Conservation (phyloP, 2,888 invertebrate species). For the Salticus scenicus region DNA sequence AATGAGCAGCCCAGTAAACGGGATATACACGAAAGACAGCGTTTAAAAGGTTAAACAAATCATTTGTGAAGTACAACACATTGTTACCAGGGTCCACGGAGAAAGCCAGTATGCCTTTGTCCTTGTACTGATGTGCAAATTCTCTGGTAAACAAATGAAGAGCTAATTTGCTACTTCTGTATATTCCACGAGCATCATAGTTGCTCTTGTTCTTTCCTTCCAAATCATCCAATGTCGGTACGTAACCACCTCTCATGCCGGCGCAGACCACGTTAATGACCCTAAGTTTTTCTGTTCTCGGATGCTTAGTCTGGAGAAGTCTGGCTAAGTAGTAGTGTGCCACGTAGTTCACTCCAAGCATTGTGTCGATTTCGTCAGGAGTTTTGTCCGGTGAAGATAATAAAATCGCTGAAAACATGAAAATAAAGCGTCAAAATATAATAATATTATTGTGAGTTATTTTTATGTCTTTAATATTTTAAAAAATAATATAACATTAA, state of each 20-base stretch:
- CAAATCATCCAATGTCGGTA: constrained; percentile 62
- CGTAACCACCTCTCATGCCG: constrained; percentile 63
- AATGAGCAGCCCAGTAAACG: no score
- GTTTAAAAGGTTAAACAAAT: no score
- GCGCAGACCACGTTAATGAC: constrained; percentile 72
- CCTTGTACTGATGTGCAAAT: constrained; percentile 36
- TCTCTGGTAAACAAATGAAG: constrained; percentile 66
- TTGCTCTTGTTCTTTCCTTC: constrained; percentile 44
- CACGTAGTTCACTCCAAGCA: constrained; percentile 72
- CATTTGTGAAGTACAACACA: no score
- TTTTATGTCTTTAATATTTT: no score
- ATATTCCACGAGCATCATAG: constrained; percentile 52
- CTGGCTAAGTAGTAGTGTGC: constrained; percentile 72
- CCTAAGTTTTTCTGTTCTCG: constrained; percentile 34
- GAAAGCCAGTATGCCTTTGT: constrained; percentile 49
- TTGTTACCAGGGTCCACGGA: constrained; percentile 68
- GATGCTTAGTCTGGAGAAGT: constrained; percentile 70
- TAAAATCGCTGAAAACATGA: constrained; percentile 59
- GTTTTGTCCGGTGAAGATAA: constrained; percentile 69
- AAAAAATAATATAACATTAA: no score
- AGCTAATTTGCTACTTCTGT: constrained; percentile 66
- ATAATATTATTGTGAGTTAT: no score
- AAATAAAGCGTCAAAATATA: not conserved
- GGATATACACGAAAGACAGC: no score
- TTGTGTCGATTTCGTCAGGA: constrained; percentile 71